Evolutionary conservation across 2,888 invertebrate genomes (phyloP), one percentile per base, ranked within the genome.

Genomic region (Melanotus villosus): DNA sequence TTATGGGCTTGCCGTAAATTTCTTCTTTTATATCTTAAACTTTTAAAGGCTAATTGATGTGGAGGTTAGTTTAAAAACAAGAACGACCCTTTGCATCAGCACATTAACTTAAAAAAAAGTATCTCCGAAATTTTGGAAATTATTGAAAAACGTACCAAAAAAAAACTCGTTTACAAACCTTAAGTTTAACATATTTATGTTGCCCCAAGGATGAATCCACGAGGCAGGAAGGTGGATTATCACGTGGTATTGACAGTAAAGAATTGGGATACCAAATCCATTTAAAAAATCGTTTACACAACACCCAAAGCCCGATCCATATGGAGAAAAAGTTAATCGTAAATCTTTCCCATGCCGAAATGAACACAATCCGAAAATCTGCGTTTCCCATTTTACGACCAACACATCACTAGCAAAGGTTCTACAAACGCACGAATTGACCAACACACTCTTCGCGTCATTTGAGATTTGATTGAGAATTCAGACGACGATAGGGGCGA

Each of bases 181-280:
- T 89, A 45, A 91, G 83, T 82, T 90, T 90, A 45, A 90, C 86
- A 77, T 90, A 90, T 52, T 89, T 89, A 82, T 91, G 91, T 75
- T 86, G 86, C 26, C 90, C 91, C 45, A 90, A 81, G 30, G 85
- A 83, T 16, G 88, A 85, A 77, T 90, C 89, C 6, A 89, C 86
- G 21, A 91, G 84, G 79, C 89, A 90, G 16, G 84, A 75, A 0
- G 91, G 90, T 12, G 90, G 90, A 73, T 87, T 88, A 77, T 89
- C 89, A 26, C 89, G 82, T 68, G 83, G 80, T 50, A 82, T 82
- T 41, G 84, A 73, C 34, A 78, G 79, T 73, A 85, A 84, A 34
- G 83, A 83, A 57, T 84, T 85, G 0, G 86, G 86, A 74, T 86
- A 84, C 87, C 88, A 89, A 1, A 86, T 77, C 85, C 87, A 86